Conservation (phyloP, 64 coral and sea anemone species). For the Actinia tenebrosa region DNA sequence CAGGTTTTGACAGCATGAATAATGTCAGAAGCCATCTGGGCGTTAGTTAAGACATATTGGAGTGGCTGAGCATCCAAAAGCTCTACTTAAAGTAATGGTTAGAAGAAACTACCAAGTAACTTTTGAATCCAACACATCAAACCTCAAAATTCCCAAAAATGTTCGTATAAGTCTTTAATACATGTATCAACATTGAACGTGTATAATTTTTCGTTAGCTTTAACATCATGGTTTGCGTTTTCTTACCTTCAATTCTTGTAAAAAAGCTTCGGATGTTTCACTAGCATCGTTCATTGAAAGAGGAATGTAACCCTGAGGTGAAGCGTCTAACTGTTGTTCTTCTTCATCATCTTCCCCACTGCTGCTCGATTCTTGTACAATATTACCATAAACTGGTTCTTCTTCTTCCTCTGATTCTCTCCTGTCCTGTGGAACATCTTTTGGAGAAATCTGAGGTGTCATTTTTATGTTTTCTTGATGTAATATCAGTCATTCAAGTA, state of each 20-base stretch:
- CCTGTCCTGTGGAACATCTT: constrained; percentile 31
- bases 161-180: too few relatives aligned
- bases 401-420: constrained; percentile 43
- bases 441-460: constrained; percentile 54
- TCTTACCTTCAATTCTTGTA: not conserved
- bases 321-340: not conserved
- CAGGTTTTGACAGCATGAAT: too few relatives aligned
- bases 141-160: too few relatives aligned
- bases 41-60: too few relatives aligned
- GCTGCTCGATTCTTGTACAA: constrained; percentile 14
- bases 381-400: constrained; percentile 11
- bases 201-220: too few relatives aligned
- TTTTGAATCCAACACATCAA: too few relatives aligned
- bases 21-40: too few relatives aligned
- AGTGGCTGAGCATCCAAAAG: too few relatives aligned
- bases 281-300: constrained; percentile 39
- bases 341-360: constrained; percentile 50
- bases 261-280: not conserved
- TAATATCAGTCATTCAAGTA: constrained; percentile 34
- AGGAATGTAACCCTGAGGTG: constrained; percentile 35
- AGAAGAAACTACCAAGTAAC: too few relatives aligned
- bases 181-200: too few relatives aligned
- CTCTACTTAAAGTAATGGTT: too few relatives aligned
- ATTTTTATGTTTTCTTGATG: constrained; percentile 14
- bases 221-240: too few relatives aligned